Conservation (phyloP, 2,113 vertebrate genomes). For the Holacanthus passer region DNA sequence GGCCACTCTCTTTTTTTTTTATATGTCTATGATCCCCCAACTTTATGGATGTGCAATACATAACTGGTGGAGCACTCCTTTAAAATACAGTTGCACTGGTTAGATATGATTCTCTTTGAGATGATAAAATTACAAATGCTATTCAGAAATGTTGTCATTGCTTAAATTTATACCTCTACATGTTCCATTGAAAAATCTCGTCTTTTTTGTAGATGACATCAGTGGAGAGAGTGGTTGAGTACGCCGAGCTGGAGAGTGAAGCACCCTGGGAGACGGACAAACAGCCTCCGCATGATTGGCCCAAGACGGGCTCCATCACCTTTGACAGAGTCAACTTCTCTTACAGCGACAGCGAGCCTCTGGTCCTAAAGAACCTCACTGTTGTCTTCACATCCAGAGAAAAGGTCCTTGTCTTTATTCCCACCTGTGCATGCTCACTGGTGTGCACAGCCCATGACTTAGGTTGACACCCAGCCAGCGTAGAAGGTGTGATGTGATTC, state of each 20-base stretch:
- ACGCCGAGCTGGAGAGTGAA: conserved; percentile 94
- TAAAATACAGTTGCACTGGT: not conserved
- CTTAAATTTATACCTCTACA: not conserved
- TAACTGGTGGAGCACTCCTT: not conserved
- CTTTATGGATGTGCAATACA: not conserved
- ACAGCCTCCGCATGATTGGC: conserved; percentile 89
- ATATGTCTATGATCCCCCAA: not conserved
- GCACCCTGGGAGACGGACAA: conserved; percentile 91
- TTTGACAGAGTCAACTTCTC: conserved; percentile 94
- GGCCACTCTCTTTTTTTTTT: not conserved
- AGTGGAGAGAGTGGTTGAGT: conserved; percentile 94
- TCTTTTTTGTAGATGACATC: conserved; percentile 91
- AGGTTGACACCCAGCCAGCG: conserved; percentile 76
- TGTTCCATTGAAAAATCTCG: not conserved
- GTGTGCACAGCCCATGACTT: conserved; percentile 69
- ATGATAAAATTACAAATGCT: not conserved
- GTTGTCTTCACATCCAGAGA: conserved; percentile 90
- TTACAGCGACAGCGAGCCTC: conserved; percentile 88
- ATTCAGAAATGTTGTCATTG: not conserved
- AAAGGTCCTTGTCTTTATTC: conserved; percentile 86
- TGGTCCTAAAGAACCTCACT: conserved; percentile 91
- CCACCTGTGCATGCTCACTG: conserved; percentile 63
- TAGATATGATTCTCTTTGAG: not conserved
- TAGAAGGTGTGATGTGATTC: conserved; percentile 68
- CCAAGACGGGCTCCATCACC: conserved; percentile 87